A percentile compares a stretch with the other conserved stretches of the same genome.
These are phyloP conservation scores for Spondyliosoma cantharus DNA, from an alignment of 2,797 vertebrate species.

Conservation along the genomic window DNA sequence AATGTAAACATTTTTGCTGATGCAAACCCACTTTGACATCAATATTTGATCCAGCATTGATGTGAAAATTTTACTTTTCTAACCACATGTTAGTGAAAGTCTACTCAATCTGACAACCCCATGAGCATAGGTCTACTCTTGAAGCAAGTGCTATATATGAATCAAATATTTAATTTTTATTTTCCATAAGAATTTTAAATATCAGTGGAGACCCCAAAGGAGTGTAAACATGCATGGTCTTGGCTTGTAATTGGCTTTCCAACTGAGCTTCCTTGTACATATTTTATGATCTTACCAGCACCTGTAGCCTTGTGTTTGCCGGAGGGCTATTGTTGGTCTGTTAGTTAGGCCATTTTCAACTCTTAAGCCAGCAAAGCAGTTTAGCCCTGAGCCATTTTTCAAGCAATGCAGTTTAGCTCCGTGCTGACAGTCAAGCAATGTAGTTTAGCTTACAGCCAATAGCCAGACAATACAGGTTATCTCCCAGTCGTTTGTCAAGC, in stretches of 20 bases:
- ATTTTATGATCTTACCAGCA: slow-evolving; percentile 7
- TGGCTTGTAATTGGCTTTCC: background rate
- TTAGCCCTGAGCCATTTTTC: too few relatives aligned
- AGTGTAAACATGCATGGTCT: background rate
- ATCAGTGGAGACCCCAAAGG: background rate
- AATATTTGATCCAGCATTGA: slow-evolving; percentile 34
- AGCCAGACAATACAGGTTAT: too few relatives aligned
- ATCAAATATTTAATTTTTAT: background rate
- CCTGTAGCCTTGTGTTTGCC: background rate
- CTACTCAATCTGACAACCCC: background rate
- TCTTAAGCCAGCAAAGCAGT: too few relatives aligned
- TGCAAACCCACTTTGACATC: slow-evolving; percentile 16
- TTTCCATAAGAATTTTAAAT: background rate
- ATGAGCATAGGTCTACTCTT: background rate
- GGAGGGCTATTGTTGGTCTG: too few relatives aligned
- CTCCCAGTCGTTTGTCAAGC: too few relatives aligned
- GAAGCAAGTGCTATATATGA: background rate
- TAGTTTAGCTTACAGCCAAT: too few relatives aligned
- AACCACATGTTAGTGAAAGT: background rate
- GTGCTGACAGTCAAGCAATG: too few relatives aligned
- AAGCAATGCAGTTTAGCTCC: too few relatives aligned
- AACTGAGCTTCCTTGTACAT: background rate
- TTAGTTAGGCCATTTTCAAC: too few relatives aligned
- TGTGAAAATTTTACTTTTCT: slow-evolving; percentile 7
- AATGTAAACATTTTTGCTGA: slow-evolving; percentile 16